Evolutionary conservation across 2,888 invertebrate species (phyloP), one percentile per base, ranked within the genome.

Genomic region (Drosophila eohydei): DNA sequence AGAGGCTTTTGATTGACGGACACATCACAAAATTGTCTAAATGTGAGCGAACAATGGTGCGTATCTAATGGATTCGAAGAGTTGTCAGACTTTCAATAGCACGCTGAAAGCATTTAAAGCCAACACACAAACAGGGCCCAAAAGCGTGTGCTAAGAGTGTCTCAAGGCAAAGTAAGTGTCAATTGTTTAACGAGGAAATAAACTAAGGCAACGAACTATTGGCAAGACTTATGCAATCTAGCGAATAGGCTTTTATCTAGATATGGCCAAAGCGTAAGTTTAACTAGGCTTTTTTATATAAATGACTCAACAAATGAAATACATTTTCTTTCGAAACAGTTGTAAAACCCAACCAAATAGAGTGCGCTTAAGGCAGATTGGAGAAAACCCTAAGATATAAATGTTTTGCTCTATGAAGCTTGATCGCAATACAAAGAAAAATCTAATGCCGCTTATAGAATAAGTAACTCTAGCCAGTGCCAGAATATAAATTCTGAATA

Each of bases 1-100:
- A 51, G 26, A 11, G 16, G 34, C 26, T 55, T 72, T 67, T 69
- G 78, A 74, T 73, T 73, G 74, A 86, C 72, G 55, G 43, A 52
- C 38, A 55, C 11, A 54, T 28, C 9, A n/a, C 28, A 62, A 62
- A 74, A 63, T 59, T 16, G 0, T 48, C 6, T 2, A 11, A 8
- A 28, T 38, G n/a, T 40, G 3, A 40, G 40, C 6, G 26, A 52
- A 52, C 64, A 73, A 73, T 73, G 36, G 58, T 44, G 56, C 44
- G 48, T 44, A 28, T 46, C 71, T 74, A 74, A 74, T 84, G 60
- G 65, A 64, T 63, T 65, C 46, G 61, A 66, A 60, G 52, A 69
- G 55, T 64, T 75, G 80, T 54, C 64, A 34, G 50, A 43, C 55
- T 76, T 54, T 81, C 51, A 58, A 66, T 71, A 62, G 50, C 69